Evolutionary conservation across 2,113 vertebrate species (phyloP).

Genomic region (Tursiops truncatus): DNA sequence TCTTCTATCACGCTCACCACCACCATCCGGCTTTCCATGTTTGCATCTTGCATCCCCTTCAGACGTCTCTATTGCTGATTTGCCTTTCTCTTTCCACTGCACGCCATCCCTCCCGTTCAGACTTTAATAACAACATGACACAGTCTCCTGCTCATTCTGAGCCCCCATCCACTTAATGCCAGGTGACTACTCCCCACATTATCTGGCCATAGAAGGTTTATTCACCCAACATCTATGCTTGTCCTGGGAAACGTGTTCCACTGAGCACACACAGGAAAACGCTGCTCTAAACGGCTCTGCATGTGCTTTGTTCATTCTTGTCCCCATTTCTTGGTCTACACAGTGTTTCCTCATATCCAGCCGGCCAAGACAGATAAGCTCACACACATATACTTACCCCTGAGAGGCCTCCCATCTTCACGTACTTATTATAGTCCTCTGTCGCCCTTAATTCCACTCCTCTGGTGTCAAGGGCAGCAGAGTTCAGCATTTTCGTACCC

Average conservation of each 20-base stretch:
- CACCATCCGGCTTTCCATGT: rapidly evolving
- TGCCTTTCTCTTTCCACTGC: background rate
- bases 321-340: background rate
- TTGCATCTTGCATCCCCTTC: background rate
- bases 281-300: background rate
- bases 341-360: background rate
- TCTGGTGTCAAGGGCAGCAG: background rate
- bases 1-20: rapidly evolving
- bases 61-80: rapidly evolving
- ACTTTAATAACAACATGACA: background rate
- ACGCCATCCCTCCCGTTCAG: rapidly evolving
- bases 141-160: background rate
- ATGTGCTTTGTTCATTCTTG: background rate
- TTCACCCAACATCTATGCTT: background rate
- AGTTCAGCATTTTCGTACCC: background rate
- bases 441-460: background rate
- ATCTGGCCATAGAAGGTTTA: background rate
- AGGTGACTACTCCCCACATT: rapidly evolving
- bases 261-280: background rate
- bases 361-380: background rate
- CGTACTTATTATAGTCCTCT: background rate
- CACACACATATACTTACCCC: background rate
- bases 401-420: background rate
- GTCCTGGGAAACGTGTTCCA: too few relatives aligned
- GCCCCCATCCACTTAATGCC: background rate